These are phyloP conservation scores for Marcusenius ussheri DNA, from an alignment of 2,113 vertebrate genomes.

Conservation along the genomic window DNA sequence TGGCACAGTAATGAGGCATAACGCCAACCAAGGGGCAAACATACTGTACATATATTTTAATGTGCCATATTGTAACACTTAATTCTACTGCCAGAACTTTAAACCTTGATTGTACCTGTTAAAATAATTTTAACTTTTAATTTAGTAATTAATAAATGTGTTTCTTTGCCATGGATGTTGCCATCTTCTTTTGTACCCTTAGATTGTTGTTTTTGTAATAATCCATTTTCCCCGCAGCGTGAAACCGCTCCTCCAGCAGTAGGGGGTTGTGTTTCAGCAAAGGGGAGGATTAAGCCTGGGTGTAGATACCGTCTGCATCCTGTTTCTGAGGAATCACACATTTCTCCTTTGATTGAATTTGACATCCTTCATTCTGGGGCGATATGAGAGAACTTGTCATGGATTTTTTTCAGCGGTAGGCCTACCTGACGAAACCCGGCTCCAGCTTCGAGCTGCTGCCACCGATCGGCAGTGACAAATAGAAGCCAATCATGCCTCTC, in stretches of 20 bases:
- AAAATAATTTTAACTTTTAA: not conserved
- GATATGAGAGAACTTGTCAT: not conserved
- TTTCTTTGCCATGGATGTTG: not conserved
- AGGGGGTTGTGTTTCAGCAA: not conserved
- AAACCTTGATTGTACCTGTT: not conserved
- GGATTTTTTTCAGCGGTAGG: not conserved
- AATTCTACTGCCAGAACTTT: not conserved
- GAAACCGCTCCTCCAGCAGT: not conserved
- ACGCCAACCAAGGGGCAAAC: not conserved
- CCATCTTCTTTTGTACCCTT: not conserved
- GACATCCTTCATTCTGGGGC: not conserved
- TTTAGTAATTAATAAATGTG: not conserved
- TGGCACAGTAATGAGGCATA: not conserved
- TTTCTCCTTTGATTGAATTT: not conserved
- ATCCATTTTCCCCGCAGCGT: not conserved
- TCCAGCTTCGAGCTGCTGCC: not conserved
- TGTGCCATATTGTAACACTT: not conserved
- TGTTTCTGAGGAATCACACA: not conserved
- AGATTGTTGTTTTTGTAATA: not conserved
- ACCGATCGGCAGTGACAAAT: slow-evolving; percentile 1
- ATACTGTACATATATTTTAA: not conserved
- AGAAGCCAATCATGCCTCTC: not conserved
- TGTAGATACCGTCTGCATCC: not conserved
- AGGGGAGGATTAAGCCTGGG: not conserved
- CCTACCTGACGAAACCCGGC: not conserved